Evolutionary conservation across 2,113 vertebrate genomes (phyloP), one percentile per base, ranked within the genome.

Genomic region (Tapirus terrestris): DNA sequence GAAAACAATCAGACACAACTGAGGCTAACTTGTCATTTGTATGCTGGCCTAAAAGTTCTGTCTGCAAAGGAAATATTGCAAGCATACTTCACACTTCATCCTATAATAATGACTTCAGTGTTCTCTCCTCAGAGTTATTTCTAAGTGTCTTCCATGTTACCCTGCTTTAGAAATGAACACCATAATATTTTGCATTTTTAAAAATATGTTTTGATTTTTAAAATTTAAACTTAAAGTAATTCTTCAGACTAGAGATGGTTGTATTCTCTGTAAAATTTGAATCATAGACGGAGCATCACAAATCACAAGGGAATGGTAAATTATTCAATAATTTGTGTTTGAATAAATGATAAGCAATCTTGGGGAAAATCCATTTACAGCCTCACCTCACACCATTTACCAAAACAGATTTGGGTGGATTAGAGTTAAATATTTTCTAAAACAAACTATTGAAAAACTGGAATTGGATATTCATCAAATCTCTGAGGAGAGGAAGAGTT

Each of bases 271-370:
- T 77, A 77, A 95, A 96, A 77, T 61, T 6, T 90, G 73, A 97
- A 86, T 82, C 81, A 84, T 39, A 84, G 12, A 76, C 20, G 65
- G 23, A 45, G 21, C 33, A 88, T 65, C 23, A 76, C 29, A 96
- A 77, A 84, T 84, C 70, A 67, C 25, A 85, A 77, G 21, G 53
- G 45, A 93, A 85, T 58, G 6, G 7, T 25, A 89, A 86, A 92
- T 95, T 83, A 96, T 89, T 70, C 45, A 90, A 67, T 88, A 61
- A 98, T 91, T 79, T 93, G 1, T 93, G 16, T 82, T 86, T 94
- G 61, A 97, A 92, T 87, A 94, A 96, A 93, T 76, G 39, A 87
- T 96, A 96, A 89, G 80, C 27, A 96, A 68, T 94, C 48, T 93
- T 95, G 60, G 63, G 31, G 60, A 92, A 97, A 97, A 97, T 33